These are phyloP conservation scores for Tenthredo scrophulariae DNA, from an alignment of 2,888 invertebrate genomes.

Conservation along the genomic window DNA sequence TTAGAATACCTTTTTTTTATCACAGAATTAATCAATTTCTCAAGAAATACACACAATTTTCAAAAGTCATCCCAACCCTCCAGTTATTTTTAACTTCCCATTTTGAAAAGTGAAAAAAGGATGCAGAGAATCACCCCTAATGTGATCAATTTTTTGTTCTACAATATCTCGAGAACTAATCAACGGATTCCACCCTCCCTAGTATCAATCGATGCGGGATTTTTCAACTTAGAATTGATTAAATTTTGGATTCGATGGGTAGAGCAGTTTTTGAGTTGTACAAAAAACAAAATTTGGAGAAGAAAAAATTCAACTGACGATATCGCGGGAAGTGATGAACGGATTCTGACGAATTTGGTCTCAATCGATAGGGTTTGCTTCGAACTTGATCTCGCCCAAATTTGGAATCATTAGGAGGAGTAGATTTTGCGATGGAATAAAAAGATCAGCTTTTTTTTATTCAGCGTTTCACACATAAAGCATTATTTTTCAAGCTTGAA, in stretches of 20 bases:
- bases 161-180: neutral
- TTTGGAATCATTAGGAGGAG: neutral
- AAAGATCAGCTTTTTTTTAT: neutral
- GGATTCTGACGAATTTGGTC: neutral
- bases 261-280: neutral
- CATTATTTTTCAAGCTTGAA: neutral
- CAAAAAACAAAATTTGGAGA: neutral
- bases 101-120: too few relatives aligned
- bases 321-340: neutral
- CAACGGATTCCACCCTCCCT: neutral
- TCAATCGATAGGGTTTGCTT: neutral
- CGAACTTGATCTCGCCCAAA: neutral
- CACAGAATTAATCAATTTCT: neutral
- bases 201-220: neutral
- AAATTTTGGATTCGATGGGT: neutral
- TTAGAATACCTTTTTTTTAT: neutral
- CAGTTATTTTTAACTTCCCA: neutral
- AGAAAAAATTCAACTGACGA: neutral
- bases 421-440: neutral
- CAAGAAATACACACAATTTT: neutral
- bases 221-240: neutral
- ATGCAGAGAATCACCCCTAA: neutral
- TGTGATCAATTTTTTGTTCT: neutral
- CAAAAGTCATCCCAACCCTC: neutral
- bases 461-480: neutral